Base-by-base conservation (phyloP, 2,888 invertebrate genomes). In the Amphipyra tragopoginis region DNA sequence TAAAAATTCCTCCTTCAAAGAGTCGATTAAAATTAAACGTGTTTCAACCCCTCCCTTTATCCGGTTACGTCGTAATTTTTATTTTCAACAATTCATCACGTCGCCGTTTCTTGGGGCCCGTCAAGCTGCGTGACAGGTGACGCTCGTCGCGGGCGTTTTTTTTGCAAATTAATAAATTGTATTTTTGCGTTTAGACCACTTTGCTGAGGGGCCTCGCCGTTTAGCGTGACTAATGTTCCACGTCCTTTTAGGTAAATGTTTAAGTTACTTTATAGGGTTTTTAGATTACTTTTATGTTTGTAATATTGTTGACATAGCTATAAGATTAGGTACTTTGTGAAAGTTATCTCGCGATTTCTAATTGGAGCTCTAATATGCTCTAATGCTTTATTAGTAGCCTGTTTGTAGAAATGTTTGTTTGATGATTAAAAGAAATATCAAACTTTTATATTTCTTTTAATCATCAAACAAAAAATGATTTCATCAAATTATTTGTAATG, bases 21-120 rank as follows among this genome's bases (percentile, higher is more conserved):
- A 83, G 84, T 86, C 89, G 89, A 90, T 90, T 89, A 90, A 86
- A 88, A 87, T 84, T 85, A 86, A 88, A 81, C 83, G 79, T 84
- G 85, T 86, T 85, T 80, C 79, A 74, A 78, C 80, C 75, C 83
- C 86, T 77, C 70, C 77, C 73, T 78, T 82, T 81, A 80, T 84
- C 85, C 84, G 73, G 86, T 87, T 86, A 86, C 83, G 85, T 85
- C 84, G 90, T 91, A 89, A 91, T 90, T 91, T 91, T 90, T 90
- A 91, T 89, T 91, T 88, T 86, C 80, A 86, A 86, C 90, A 88
- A 90, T 91, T 90, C 90, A 87, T 91, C 90, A 90, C 90, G 90
- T 86, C 86, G 75, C 78, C 74, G 74, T 77, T 79, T 83, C 83
- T 82, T 72, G 77, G 82, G 83, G 82, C 66, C 71, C 82, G 85